Evolutionary conservation across 2,113 vertebrate genomes (phyloP).

Genomic region (Corythaixoides concolor): DNA sequence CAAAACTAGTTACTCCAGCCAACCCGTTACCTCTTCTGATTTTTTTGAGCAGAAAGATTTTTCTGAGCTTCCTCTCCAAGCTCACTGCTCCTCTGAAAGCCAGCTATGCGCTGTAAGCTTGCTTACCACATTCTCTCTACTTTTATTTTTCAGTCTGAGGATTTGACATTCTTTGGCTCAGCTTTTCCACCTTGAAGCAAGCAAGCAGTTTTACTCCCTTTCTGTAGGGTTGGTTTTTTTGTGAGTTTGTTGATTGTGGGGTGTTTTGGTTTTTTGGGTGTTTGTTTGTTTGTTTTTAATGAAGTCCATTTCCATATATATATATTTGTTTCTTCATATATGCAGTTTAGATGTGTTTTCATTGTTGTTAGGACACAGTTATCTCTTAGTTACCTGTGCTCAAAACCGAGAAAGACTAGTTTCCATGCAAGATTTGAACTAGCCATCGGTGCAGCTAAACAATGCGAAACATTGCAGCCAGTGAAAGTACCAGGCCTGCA

Average conservation of each 20-base stretch:
- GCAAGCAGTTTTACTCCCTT: not conserved
- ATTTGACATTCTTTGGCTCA: not conserved
- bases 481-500: not conserved
- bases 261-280: not conserved
- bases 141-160: not conserved
- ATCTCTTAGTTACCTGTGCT: not conserved
- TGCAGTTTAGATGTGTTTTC: not conserved
- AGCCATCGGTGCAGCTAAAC: not conserved
- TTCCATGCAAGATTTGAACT: not conserved
- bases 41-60: not conserved
- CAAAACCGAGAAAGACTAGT: not conserved
- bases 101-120: not conserved
- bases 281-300: not conserved
- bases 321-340: not conserved
- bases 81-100: not conserved
- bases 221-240: not conserved
- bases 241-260: not conserved
- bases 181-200: not conserved
- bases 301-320: not conserved
- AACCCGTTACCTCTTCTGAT: not conserved
- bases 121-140: not conserved
- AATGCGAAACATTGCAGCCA: not conserved
- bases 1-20: not conserved
- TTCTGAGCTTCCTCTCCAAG: not conserved
- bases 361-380: not conserved